Conservation (phyloP, 2,888 invertebrate genomes). For the Crepidodera aurea region DNA sequence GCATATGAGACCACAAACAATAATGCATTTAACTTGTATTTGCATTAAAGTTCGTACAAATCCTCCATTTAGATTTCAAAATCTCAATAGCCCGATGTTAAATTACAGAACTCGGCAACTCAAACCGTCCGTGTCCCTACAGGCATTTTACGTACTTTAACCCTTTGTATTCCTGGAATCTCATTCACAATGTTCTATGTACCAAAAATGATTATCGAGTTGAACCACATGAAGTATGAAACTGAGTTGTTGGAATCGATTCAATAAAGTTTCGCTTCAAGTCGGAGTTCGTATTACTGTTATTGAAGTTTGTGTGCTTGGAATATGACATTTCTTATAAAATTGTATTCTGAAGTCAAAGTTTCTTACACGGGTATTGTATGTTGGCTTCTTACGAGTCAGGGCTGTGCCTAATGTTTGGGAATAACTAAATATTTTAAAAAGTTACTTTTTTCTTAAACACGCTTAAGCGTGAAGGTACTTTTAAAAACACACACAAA, state of each 20-base stretch:
- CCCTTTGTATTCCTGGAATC: background rate
- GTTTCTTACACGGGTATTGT: too few species aligned
- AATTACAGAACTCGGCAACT: background rate
- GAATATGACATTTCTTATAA: too few species aligned
- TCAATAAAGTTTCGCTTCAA: slow-evolving; percentile 2
- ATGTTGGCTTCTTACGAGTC: too few species aligned
- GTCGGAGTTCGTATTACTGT: background rate
- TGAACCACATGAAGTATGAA: slow-evolving; percentile 6
- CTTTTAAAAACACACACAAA: too few species aligned
- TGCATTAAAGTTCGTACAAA: background rate
- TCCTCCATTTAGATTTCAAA: background rate
- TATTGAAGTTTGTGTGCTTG: background rate
- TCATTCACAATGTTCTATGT: background rate
- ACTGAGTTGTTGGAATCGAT: background rate
- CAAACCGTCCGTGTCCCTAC: background rate
- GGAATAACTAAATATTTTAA: too few species aligned
- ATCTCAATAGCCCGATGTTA: background rate
- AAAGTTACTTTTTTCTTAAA: too few species aligned
- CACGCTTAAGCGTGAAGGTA: too few species aligned
- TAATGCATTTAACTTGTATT: background rate
- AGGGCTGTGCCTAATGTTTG: too few species aligned
- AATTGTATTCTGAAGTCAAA: too few species aligned
- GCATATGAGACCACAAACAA: background rate
- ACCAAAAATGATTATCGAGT: background rate
- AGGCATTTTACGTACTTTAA: background rate